Evolutionary conservation across 2,888 invertebrate species (phyloP).

Genomic region (Drosophila anomalata): DNA sequence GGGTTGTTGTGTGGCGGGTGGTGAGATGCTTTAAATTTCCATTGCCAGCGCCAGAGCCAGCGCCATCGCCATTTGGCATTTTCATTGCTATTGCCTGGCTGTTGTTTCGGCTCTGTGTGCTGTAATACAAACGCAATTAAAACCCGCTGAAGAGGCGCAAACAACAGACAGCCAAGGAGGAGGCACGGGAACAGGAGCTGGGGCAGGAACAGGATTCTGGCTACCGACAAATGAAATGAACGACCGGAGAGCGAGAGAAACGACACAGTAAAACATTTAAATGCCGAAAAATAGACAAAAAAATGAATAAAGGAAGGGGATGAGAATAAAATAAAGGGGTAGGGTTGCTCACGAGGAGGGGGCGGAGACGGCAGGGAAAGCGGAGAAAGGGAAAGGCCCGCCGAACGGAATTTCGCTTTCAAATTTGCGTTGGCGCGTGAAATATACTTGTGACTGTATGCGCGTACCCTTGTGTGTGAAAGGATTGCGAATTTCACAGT

Average conservation of each 20-base stretch:
- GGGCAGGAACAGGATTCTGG: constrained; percentile 3
- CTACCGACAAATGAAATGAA: constrained; percentile 35
- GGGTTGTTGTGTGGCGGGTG: not conserved
- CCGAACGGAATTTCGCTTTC: constrained; percentile 72
- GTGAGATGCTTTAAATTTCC: constrained; percentile 71
- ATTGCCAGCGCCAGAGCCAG: constrained; percentile 57
- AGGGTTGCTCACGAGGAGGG: constrained; percentile 3
- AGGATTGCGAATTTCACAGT: constrained; percentile 67
- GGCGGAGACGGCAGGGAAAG: not conserved
- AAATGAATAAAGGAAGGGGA: not conserved
- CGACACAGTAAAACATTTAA: constrained; percentile 78
- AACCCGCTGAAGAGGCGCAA: constrained; percentile 76
- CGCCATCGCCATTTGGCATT: constrained; percentile 53
- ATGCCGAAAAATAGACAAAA: constrained; percentile 74
- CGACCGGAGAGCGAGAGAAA: constrained; percentile 49
- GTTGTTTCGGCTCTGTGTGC: constrained; percentile 42
- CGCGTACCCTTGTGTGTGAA: constrained; percentile 37
- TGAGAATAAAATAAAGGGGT: constrained; percentile 31
- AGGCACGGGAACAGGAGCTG: constrained; percentile 5
- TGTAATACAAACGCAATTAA: constrained; percentile 79
- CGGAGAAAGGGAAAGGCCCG: constrained; percentile 11
- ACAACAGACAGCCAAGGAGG: constrained; percentile 65
- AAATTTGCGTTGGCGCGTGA: constrained; percentile 74
- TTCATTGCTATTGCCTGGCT: constrained; percentile 58
- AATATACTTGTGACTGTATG: constrained; percentile 47